phyloP scores from a whole-genome alignment of 2,113 vertebrate genomes.

The Pomatorhinus ruficollis region DNA sequence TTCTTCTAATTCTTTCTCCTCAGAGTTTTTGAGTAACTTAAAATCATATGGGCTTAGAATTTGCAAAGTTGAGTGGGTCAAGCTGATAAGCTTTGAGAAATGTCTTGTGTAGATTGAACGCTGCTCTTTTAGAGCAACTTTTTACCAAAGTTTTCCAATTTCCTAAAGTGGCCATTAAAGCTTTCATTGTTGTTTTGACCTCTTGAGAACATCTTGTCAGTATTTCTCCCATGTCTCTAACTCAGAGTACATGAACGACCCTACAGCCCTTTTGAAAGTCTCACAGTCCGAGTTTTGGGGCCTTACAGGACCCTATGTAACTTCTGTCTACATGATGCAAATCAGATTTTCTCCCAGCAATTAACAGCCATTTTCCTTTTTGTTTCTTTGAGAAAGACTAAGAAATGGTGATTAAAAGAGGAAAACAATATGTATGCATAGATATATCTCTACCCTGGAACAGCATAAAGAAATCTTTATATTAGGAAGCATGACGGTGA shows the following conservation, averaged over 20 bases:
- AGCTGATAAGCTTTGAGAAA: neutral
- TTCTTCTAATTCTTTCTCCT: neutral
- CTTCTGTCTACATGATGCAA: neutral
- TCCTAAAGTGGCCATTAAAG: neutral
- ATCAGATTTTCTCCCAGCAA: neutral
- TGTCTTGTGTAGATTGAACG: neutral
- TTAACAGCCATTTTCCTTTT: neutral
- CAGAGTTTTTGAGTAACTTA: neutral
- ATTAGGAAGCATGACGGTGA: neutral
- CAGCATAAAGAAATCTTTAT: neutral
- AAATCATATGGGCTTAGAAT: neutral
- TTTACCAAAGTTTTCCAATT: neutral
- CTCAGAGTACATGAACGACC: neutral
- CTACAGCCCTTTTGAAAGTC: neutral
- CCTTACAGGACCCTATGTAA: neutral
- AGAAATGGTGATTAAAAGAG: neutral
- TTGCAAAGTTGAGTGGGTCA: neutral
- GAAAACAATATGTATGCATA: neutral
- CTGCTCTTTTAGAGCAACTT: neutral
- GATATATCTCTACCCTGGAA: neutral
- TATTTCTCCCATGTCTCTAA: neutral
- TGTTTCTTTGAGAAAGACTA: neutral
- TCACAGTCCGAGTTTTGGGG: rapidly evolving
- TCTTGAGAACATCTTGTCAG: no score
- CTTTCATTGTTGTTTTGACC: neutral